These are phyloP conservation scores for Pseudachorutes palmiensis DNA, from an alignment of 1,140 invertebrate genomes.

Conservation along the genomic window DNA sequence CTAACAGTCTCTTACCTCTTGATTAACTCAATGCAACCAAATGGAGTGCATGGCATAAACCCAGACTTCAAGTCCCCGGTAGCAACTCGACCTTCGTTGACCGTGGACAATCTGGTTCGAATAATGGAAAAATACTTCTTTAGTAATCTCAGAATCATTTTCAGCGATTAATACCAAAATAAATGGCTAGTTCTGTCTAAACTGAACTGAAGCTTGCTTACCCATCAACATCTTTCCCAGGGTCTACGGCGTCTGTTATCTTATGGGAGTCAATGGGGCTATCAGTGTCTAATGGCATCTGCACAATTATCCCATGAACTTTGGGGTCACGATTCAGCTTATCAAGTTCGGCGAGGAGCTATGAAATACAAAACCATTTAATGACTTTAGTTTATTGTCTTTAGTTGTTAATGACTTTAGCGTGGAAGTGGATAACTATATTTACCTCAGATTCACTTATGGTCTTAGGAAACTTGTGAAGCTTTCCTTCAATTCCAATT, in stretches of 20 bases:
- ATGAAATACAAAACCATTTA: conserved; percentile 30
- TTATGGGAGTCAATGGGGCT: conserved; percentile 73
- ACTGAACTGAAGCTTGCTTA: conserved; percentile 43
- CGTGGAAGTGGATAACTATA: not conserved
- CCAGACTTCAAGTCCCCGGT: conserved; percentile 69
- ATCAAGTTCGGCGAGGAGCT: conserved; percentile 61
- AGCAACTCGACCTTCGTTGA: conserved; percentile 81
- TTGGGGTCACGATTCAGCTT: conserved; percentile 72
- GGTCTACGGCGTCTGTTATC: conserved; percentile 75
- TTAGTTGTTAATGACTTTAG: not conserved
- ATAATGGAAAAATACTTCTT: not conserved
- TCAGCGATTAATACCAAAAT: too few relatives aligned
- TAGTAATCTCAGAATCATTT: not conserved
- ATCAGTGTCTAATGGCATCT: conserved; percentile 84
- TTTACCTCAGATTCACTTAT: conserved; percentile 75
- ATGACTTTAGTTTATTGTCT: not conserved
- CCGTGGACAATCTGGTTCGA: conserved; percentile 64
- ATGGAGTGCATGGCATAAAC: conserved; percentile 87
- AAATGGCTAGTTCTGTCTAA: not conserved
- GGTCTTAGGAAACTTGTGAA: conserved; percentile 69
- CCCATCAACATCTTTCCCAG: conserved; percentile 93
- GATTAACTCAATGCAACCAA: conserved; percentile 86
- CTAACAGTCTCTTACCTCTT: conserved; percentile 56
- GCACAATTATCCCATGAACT: conserved; percentile 93
- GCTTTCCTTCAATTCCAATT: conserved; percentile 77